Evolutionary conservation across 1,140 invertebrate species (phyloP), one percentile per base, ranked within the genome.

Genomic region (Zelostemma sp.): DNA sequence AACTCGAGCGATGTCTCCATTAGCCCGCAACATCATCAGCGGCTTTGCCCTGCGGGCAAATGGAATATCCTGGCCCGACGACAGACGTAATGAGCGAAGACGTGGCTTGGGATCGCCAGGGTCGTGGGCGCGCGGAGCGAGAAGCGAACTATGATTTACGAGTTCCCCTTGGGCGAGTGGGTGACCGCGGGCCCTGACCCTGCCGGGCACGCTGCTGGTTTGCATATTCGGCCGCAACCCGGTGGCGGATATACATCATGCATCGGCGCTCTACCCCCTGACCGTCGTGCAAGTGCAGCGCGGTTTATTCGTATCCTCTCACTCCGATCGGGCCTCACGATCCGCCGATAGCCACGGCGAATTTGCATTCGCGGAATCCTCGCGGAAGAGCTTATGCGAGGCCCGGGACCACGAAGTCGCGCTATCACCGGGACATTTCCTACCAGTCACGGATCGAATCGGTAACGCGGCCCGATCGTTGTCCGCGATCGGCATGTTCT

Each of bases 351-450:
- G 75, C 51, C 68, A 66, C 64, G 54, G 72, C 72, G 79, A 84
- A 84, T 84, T 84, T 84, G 82, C 82, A 84, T 84, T 76, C 64
- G 65, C 76, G 82, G 82, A 83, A 84, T 84, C 75, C 75, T 64
- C 49, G 76, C 77, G 76, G 78, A 77, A 74, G 73, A 56, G 55
- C 18, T 40, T 40, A 70, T 56, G 67, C 68, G 47, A 60, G 54
- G 40, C 28, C 33, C 25, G 11, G 17, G 25, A 28, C 50, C 60
- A 68, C 61, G 65, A 68, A 57, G 59, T 49, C 61, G 57, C 57
- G 58, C 59, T 58, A 55, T 60, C 50, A 49, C 53, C 25, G 3
- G 25, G 55, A 58, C 14, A 14, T 41, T 46, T 58, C 48, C 31
- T 38, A 25, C 15, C 19, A 50, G 45, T 47, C 45, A 47, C 16